Conservation (phyloP, 2,113 vertebrate species). For the Perccottus glenii region DNA sequence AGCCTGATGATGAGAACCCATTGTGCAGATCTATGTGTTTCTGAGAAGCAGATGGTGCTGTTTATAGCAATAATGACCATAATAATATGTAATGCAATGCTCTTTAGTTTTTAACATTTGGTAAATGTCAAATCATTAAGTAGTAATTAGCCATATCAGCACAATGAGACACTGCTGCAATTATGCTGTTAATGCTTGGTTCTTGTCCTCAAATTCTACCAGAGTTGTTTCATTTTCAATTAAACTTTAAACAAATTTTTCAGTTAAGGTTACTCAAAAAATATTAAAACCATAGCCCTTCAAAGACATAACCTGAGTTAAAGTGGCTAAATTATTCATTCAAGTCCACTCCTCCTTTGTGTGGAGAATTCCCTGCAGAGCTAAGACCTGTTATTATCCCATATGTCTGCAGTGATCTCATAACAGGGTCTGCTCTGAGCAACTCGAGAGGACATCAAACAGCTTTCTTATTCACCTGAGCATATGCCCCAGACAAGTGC, state of each 20-base stretch:
- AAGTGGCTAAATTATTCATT: background rate
- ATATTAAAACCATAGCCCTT: background rate
- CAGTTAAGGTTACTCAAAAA: too few relatives aligned
- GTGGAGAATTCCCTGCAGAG: background rate
- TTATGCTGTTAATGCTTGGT: too few relatives aligned
- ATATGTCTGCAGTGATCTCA: slow-evolving; percentile 34
- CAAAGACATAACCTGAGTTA: background rate
- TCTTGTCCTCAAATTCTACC: too few relatives aligned
- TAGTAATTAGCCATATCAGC: background rate
- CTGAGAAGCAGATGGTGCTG: background rate
- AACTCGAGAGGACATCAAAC: slow-evolving; percentile 57
- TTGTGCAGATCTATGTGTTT: background rate
- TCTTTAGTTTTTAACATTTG: slow-evolving; percentile 1
- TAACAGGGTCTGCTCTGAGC: slow-evolving; percentile 34
- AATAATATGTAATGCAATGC: background rate
- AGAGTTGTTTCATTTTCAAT: too few relatives aligned
- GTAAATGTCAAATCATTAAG: slow-evolving; percentile 3
- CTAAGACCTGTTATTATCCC: slow-evolving; percentile 15
- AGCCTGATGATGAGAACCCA: background rate
- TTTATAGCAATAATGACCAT: background rate
- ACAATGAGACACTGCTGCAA: background rate
- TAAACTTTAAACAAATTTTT: too few relatives aligned
- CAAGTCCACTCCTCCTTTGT: background rate
- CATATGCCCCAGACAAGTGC: slow-evolving; percentile 62
- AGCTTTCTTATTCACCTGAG: slow-evolving; percentile 38